Evolutionary conservation across 1,140 invertebrate species (phyloP).

Genomic region (Drosophila paulistorum): DNA sequence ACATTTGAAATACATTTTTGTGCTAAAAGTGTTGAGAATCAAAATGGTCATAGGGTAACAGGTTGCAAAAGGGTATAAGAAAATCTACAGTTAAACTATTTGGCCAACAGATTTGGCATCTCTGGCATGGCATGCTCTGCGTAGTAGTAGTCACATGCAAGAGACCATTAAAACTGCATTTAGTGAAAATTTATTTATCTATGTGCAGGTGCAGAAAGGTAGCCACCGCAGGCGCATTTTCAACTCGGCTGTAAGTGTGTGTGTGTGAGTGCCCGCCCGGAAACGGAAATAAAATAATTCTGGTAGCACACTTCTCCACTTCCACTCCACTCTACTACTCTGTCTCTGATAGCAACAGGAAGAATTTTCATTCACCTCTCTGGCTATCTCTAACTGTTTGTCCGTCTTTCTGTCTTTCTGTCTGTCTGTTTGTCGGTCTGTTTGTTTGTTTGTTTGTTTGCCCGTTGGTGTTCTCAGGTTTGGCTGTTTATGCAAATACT

Average conservation of each 20-base stretch:
- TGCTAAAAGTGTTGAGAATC: conserved; percentile 32
- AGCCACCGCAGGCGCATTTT: conserved; percentile 68
- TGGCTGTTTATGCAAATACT: conserved; percentile 73
- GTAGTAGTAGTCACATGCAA: conserved; percentile 32
- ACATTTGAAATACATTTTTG: conserved; percentile 34
- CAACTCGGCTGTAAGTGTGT: conserved; percentile 50
- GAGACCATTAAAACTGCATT: conserved; percentile 77
- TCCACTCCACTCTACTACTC: neutral
- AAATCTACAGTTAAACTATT: neutral
- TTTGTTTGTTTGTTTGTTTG: conserved; percentile 43
- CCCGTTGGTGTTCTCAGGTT: conserved; percentile 42
- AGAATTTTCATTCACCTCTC: conserved; percentile 22
- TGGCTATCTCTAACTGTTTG: conserved; percentile 23
- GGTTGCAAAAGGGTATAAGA: too few relatives aligned
- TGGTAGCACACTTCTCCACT: conserved; percentile 48
- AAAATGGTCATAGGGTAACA: neutral
- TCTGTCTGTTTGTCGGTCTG: conserved; percentile 33
- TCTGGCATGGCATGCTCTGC: conserved; percentile 29
- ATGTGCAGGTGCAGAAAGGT: conserved; percentile 51
- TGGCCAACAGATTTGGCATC: conserved; percentile 14
- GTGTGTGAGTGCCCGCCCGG: conserved; percentile 67
- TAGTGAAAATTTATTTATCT: conserved; percentile 71
- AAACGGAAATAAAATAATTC: conserved; percentile 79
- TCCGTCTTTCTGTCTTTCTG: conserved; percentile 19
- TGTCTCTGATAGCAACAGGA: conserved; percentile 52